phyloP scores from a whole-genome alignment of 2,113 vertebrate genomes.

The Salminus brasiliensis region DNA sequence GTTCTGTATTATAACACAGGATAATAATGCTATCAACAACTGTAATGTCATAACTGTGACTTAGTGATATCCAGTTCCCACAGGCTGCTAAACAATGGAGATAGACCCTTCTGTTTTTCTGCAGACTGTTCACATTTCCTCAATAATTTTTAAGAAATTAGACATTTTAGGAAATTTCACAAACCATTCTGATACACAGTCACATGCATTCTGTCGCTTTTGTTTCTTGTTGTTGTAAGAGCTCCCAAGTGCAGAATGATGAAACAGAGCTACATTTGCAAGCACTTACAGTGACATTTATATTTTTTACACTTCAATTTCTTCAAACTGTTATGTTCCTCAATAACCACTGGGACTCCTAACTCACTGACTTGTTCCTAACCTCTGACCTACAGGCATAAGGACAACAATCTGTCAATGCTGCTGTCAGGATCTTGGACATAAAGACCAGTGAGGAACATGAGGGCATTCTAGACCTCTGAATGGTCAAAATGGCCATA shows the following conservation, averaged over 20 bases:
- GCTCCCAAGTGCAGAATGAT: neutral
- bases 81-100: neutral
- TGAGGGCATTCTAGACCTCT: too few relatives aligned
- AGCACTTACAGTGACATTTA: too few relatives aligned
- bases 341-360: neutral
- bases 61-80: neutral
- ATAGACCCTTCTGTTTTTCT: constrained; percentile 8
- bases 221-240: constrained; percentile 1
- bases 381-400: neutral
- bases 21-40: neutral
- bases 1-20: neutral
- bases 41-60: neutral
- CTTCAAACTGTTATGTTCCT: neutral
- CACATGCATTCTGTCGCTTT: neutral
- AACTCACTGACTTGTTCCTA: neutral
- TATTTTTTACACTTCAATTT: too few relatives aligned
- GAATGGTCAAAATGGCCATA: too few relatives aligned
- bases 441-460: neutral
- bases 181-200: neutral
- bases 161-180: neutral
- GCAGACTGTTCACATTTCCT: neutral
- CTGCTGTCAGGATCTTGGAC: neutral
- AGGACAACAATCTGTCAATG: neutral
- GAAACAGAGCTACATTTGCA: constrained; percentile 6
- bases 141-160: constrained; percentile 23